Conservation (phyloP, 2,113 vertebrate species). For the Herpetotheres cachinnans region DNA sequence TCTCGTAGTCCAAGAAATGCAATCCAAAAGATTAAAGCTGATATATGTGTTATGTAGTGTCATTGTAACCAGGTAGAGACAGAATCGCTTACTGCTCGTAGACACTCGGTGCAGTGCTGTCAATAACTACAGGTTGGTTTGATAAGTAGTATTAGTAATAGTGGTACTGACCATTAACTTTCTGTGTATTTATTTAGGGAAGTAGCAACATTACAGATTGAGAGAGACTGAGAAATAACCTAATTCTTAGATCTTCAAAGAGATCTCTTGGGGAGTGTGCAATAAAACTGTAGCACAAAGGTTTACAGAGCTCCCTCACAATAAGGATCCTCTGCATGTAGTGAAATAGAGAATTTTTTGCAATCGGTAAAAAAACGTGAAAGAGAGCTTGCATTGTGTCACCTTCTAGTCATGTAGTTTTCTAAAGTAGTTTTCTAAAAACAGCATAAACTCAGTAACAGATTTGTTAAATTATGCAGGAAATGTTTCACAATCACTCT, state of each 20-base stretch:
- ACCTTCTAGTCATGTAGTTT: not conserved
- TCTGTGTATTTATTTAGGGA: not conserved
- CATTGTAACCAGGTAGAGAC: not conserved
- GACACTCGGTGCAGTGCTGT: not conserved
- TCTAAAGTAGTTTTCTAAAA: not conserved
- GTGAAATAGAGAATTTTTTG: not conserved
- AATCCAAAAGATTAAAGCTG: no score
- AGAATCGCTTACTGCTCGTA: not conserved
- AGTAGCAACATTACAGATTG: not conserved
- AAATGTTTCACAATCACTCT: not conserved
- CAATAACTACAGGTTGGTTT: not conserved
- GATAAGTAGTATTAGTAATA: not conserved
- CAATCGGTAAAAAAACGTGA: not conserved
- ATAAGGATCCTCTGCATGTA: accelerated
- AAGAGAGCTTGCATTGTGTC: not conserved
- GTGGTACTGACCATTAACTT: not conserved
- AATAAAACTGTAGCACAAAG: not conserved
- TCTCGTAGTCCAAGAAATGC: not conserved
- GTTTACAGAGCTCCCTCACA: not conserved
- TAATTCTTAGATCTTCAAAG: not conserved
- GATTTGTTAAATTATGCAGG: not conserved
- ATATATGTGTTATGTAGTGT: no score
- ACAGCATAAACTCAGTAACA: not conserved
- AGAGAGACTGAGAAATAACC: not conserved
- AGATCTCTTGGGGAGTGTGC: not conserved